These are phyloP conservation scores for Lophius americanus DNA, from an alignment of 2,797 vertebrate genomes.

Conservation along the genomic window DNA sequence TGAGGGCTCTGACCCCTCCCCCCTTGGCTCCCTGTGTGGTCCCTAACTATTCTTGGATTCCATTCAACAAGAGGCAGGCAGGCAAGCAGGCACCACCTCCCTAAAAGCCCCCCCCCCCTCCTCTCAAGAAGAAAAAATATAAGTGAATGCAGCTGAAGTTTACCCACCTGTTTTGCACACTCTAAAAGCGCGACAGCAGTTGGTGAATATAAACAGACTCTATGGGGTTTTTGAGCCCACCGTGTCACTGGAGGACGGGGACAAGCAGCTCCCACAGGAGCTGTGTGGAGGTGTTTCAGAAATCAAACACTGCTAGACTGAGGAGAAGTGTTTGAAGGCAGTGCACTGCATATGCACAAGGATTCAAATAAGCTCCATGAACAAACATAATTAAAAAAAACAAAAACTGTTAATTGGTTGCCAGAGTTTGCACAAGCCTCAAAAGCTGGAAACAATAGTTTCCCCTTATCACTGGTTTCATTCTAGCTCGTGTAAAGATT, in stretches of 20 bases:
- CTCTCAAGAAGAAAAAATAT: slow-evolving; percentile 77
- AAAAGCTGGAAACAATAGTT: slow-evolving; percentile 40
- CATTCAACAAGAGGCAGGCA: slow-evolving; percentile 92
- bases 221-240: slow-evolving; percentile 75
- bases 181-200: slow-evolving; percentile 79
- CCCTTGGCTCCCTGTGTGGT: slow-evolving; percentile 93
- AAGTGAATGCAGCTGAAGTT: slow-evolving; percentile 88
- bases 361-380: slow-evolving; percentile 30
- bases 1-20: slow-evolving; percentile 86
- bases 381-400: slow-evolving; percentile 18
- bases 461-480: slow-evolving; percentile 52
- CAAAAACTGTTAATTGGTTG: background rate
- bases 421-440: slow-evolving; percentile 1
- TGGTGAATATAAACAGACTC: slow-evolving; percentile 80
- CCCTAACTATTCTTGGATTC: slow-evolving; percentile 96
- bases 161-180: slow-evolving; percentile 90
- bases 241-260: slow-evolving; percentile 64
- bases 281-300: slow-evolving; percentile 51
- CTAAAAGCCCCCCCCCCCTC: slow-evolving; percentile 65
- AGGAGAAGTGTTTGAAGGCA: slow-evolving; percentile 36
- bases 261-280: slow-evolving; percentile 61
- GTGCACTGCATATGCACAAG: slow-evolving; percentile 23
- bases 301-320: slow-evolving; percentile 44
- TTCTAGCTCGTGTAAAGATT: slow-evolving; percentile 67
- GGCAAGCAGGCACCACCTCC: slow-evolving; percentile 81